Percentiles rank a stretch among this genome's conserved stretches.
phyloP scores from a whole-genome alignment of 2,888 invertebrate genomes.

The Cheilosia vulpina region DNA sequence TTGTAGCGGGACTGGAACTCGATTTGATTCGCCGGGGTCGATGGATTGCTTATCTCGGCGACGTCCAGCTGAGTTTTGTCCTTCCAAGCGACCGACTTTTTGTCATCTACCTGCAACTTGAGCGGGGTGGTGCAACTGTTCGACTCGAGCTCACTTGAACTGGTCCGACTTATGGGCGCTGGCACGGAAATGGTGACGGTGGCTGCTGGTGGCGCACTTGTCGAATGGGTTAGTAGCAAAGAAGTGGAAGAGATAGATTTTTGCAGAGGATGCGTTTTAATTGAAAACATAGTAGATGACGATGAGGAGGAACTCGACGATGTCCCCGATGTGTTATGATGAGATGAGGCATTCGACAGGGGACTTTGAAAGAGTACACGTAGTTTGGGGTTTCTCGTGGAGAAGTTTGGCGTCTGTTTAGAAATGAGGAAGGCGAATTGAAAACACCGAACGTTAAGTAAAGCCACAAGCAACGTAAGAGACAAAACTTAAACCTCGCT shows the following conservation, averaged over 20 bases:
- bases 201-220: slow-evolving; percentile 27
- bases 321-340: slow-evolving; percentile 59
- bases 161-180: slow-evolving; percentile 81
- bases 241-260: slow-evolving; percentile 83
- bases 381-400: slow-evolving; percentile 80
- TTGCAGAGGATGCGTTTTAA: slow-evolving; percentile 79
- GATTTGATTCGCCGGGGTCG: slow-evolving; percentile 77
- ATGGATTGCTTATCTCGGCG: slow-evolving; percentile 78
- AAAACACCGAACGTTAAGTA: not conserved
- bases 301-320: slow-evolving; percentile 61
- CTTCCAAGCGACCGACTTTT: slow-evolving; percentile 80
- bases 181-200: slow-evolving; percentile 76
- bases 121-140: slow-evolving; percentile 78
- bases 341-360: slow-evolving; percentile 51
- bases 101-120: slow-evolving; percentile 77
- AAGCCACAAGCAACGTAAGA: not conserved
- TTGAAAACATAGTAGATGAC: slow-evolving; percentile 76
- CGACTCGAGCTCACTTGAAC: slow-evolving; percentile 79
- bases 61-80: slow-evolving; percentile 77
- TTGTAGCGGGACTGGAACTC: slow-evolving; percentile 80
- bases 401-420: slow-evolving; percentile 81
- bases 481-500: not conserved
- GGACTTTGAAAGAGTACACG: slow-evolving; percentile 83
- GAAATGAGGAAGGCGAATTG: not conserved
- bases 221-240: slow-evolving; percentile 76